These are phyloP conservation scores for Trematomus bernacchii DNA, from an alignment of 2,797 vertebrate genomes.

Conservation along the genomic window DNA sequence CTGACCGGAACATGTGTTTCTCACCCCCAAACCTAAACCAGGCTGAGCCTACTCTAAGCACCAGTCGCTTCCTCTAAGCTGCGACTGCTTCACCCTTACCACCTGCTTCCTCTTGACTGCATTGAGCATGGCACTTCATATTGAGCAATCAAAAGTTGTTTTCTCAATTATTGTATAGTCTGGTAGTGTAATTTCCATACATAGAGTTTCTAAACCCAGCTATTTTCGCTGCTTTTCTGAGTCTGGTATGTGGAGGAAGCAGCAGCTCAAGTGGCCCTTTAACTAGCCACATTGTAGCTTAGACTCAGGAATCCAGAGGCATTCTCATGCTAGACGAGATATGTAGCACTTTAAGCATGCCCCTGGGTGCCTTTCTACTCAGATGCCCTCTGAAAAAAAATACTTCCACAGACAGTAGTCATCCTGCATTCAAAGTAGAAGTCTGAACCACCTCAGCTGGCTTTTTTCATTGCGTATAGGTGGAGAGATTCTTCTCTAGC, in stretches of 20 bases:
- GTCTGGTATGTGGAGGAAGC: not conserved
- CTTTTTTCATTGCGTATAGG: not conserved
- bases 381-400: not conserved
- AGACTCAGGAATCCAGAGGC: not conserved
- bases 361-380: not conserved
- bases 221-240: not conserved
- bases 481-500: not conserved
- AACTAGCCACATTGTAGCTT: not conserved
- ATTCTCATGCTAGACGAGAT: not conserved
- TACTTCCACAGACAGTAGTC: not conserved
- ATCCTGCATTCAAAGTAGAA: not conserved
- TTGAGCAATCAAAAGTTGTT: not conserved
- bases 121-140: constrained; percentile 14
- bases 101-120: constrained; percentile 46
- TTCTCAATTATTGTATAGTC: not conserved
- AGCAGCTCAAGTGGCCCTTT: not conserved
- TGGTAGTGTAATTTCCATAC: constrained; percentile 1
- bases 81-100: constrained; percentile 35
- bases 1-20: constrained; percentile 21
- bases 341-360: not conserved
- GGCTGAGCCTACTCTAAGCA: constrained; percentile 26
- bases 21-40: constrained; percentile 41
- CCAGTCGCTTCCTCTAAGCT: constrained; percentile 43
- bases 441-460: not conserved
- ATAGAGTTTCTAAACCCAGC: not conserved